phyloP scores from a whole-genome alignment of 2,888 invertebrate species.

The Lithodes maja region DNA sequence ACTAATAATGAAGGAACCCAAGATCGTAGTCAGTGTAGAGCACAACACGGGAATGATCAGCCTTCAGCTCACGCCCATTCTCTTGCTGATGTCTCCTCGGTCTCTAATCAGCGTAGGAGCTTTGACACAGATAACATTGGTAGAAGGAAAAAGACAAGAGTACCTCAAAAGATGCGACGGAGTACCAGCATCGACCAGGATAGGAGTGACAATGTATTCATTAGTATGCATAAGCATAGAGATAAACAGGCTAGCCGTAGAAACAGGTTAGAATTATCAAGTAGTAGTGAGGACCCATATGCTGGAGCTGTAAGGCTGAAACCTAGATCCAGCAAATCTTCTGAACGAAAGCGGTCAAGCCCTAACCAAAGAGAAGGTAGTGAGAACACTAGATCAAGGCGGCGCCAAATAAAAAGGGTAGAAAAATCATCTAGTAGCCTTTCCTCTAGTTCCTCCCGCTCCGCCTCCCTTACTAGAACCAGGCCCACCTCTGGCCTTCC shows the following conservation, averaged over 20 bases:
- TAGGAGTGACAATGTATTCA: conserved; percentile 26
- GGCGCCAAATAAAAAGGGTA: conserved; percentile 33
- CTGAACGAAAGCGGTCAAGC: conserved; percentile 30
- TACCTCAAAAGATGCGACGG: conserved; percentile 14
- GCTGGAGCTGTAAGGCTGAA: conserved; percentile 15
- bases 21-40: neutral
- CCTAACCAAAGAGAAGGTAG: conserved; percentile 2
- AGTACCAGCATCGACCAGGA: conserved; percentile 48
- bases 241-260: conserved; percentile 30
- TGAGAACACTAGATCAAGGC: conserved; percentile 26
- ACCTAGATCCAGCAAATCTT: conserved; percentile 23
- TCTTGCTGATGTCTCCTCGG: neutral
- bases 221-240: conserved; percentile 37
- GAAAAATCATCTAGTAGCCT: conserved; percentile 50
- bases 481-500: neutral
- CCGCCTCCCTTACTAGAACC: conserved; percentile 14
- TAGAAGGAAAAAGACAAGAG: conserved; percentile 18
- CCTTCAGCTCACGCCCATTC: neutral
- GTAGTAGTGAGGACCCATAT: conserved; percentile 44
- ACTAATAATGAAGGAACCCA: conserved; percentile 1
- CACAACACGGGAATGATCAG: neutral
- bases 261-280: conserved; percentile 12
- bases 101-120: conserved; percentile 25
- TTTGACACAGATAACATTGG: conserved; percentile 27
- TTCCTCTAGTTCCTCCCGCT: conserved; percentile 50